Conservation (phyloP, 2,113 vertebrate species). For the Ramphastos sulfuratus region DNA sequence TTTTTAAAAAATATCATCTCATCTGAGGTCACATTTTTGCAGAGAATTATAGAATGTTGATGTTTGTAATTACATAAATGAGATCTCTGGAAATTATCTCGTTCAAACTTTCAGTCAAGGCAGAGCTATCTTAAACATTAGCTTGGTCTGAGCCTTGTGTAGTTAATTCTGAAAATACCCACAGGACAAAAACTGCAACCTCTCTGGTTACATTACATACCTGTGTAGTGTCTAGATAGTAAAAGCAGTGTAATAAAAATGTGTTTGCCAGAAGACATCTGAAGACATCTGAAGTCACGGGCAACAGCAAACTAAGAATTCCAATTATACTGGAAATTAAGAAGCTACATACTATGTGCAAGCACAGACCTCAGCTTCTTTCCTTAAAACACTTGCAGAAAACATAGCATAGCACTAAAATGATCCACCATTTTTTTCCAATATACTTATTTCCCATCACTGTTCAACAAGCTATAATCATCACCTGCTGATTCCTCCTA, state of each 20-base stretch:
- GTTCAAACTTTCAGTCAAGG: not conserved
- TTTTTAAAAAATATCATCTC: not conserved
- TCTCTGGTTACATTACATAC: not conserved
- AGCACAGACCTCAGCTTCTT: not conserved
- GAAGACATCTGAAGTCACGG: not conserved
- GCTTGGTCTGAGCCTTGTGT: not conserved
- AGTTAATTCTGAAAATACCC: not conserved
- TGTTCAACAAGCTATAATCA: conserved; percentile 58
- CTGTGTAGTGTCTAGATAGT: not conserved
- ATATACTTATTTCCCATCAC: conserved; percentile 35
- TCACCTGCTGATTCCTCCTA: conserved; percentile 45
- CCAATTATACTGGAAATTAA: not conserved
- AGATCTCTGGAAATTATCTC: not conserved
- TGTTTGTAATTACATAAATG: not conserved
- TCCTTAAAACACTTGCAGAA: conserved; percentile 1
- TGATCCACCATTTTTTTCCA: not conserved
- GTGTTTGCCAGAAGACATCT: not conserved
- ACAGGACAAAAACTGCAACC: not conserved
- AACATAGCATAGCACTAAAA: conserved; percentile 24
- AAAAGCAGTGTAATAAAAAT: not conserved
- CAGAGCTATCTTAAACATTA: not conserved
- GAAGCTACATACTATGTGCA: not conserved
- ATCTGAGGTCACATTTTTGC: not conserved
- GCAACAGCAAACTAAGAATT: not conserved
- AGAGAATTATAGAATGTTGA: not conserved